Evolutionary conservation across 1,140 invertebrate species (phyloP), one percentile per base, ranked within the genome.

Genomic region (Drosophila kikkawai): DNA sequence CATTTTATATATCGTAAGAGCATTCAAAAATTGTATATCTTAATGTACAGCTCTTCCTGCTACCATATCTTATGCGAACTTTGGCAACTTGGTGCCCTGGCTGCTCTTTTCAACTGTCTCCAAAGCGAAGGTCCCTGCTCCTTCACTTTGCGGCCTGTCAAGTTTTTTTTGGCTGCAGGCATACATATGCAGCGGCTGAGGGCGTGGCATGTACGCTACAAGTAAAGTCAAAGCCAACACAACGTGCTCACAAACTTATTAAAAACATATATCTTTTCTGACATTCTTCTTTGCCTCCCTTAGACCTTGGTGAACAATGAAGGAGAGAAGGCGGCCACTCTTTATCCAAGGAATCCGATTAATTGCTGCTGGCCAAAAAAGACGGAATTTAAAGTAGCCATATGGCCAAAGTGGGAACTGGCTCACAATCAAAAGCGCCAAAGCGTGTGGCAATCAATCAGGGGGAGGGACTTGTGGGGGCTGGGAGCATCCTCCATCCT

Each of bases 371-470:
- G 51, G 39, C 47, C 51, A 57, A 75, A 75, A 75, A 81, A 67
- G 41, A 29, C 15, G 9, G 76, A 71, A 87, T 80, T 77, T 82
- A 88, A 77, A 87, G 76, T 74, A 83, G 67, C 71, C 73, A 42
- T 59, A 37, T 64, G 76, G 67, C 77, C 66, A 77, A 67, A 85
- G 61, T 50, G 61, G 64, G 71, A 87, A 71, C 80, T 78, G 71
- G 84, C 74, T 80, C 67, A 79, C 73, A 88, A 71, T 84, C 84
- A 75, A 80, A 77, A 78, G 84, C 45, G 63, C 41, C 66, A 80
- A 69, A 79, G 80, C 81, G 84, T 88, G 78, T 63, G 78, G 65
- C 67, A 81, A 88, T 84, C 84, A 84, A 88, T 79, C 78, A 81
- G 66, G 2, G 22, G 47, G 22, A 26, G 22, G 45, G 26, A 2